Conservation (phyloP, 37 sponge, comb jelly and placozoan species). For the Halichondria panicea region DNA sequence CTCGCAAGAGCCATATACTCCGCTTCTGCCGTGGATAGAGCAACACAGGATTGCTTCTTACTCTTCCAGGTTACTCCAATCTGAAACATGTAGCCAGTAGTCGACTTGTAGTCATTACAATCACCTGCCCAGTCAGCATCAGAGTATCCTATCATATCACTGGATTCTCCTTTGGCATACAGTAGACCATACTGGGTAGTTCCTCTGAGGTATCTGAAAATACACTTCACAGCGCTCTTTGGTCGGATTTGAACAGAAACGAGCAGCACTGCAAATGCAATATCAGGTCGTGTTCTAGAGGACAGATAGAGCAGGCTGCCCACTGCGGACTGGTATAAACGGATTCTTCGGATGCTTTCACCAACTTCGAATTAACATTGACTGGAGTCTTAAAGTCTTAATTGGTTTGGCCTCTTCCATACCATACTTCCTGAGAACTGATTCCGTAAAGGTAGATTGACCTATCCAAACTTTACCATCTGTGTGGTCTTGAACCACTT, state of each 20-base stretch:
- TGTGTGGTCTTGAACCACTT: constrained; percentile 1
- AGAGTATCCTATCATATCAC: constrained; percentile 18
- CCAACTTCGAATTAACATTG: constrained; percentile 1
- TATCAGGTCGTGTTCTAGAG: constrained; percentile 36
- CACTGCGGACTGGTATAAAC: constrained; percentile 30
- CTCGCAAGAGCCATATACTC: constrained; percentile 39
- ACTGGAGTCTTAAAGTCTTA: constrained; percentile 18
- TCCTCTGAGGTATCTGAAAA: constrained; percentile 43
- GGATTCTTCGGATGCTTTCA: constrained; percentile 5
- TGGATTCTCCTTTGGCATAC: constrained; percentile 11
- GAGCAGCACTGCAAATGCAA: constrained; percentile 27
- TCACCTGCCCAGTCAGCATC: constrained; percentile 48
- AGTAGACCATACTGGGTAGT: constrained; percentile 30
- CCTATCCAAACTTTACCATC: neutral
- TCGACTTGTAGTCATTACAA: constrained; percentile 39
- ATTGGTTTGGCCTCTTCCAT: constrained; percentile 32
- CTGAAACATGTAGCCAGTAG: constrained; percentile 40
- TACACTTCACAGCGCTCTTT: constrained; percentile 26
- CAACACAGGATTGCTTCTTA: constrained; percentile 27
- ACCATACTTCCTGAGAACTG: constrained; percentile 1
- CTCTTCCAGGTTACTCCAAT: constrained; percentile 36
- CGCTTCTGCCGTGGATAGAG: constrained; percentile 36
- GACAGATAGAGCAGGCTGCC: constrained; percentile 45
- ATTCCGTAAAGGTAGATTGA: neutral
- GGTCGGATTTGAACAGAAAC: constrained; percentile 31